Evolutionary conservation across 2,888 invertebrate genomes (phyloP).

Genomic region (Chloroclysta siterata): DNA sequence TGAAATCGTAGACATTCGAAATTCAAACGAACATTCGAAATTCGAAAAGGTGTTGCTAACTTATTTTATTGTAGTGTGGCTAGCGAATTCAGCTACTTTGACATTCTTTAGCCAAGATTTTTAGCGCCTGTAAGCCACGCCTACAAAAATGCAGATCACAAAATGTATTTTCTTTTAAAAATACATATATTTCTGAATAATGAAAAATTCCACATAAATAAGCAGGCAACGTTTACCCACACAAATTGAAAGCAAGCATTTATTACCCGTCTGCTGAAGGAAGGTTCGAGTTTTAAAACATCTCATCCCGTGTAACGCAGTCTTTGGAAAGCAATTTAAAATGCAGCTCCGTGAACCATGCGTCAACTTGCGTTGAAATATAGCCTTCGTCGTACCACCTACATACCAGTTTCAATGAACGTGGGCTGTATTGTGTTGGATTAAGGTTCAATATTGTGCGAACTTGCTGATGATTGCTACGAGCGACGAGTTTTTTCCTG

Average conservation of each 20-base stretch:
- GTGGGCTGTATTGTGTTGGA: background rate
- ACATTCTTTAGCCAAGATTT: too few relatives aligned
- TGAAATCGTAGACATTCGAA: too few relatives aligned
- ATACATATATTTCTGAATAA: too few relatives aligned
- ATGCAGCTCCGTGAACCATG: slow-evolving; percentile 19
- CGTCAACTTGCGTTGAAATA: slow-evolving; percentile 27
- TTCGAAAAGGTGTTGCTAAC: too few relatives aligned
- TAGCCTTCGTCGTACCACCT: background rate
- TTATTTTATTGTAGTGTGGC: too few relatives aligned
- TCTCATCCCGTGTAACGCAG: slow-evolving; percentile 2
- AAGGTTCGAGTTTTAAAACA: background rate
- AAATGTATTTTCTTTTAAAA: too few relatives aligned
- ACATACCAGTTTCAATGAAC: background rate
- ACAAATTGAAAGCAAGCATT: slow-evolving; percentile 12
- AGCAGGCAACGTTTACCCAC: background rate
- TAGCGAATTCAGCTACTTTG: too few relatives aligned
- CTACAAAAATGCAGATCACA: too few relatives aligned
- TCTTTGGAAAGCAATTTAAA: slow-evolving; percentile 34
- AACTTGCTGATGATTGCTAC: background rate
- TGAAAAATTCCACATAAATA: background rate
- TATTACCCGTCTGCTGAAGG: slow-evolving; percentile 1
- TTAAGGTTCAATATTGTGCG: background rate
- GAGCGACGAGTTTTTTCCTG: too few relatives aligned
- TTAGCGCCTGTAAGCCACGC: too few relatives aligned
- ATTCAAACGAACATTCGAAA: too few relatives aligned